phyloP scores from a whole-genome alignment of 2,797 vertebrate genomes.

The Anniella stebbinsi region DNA sequence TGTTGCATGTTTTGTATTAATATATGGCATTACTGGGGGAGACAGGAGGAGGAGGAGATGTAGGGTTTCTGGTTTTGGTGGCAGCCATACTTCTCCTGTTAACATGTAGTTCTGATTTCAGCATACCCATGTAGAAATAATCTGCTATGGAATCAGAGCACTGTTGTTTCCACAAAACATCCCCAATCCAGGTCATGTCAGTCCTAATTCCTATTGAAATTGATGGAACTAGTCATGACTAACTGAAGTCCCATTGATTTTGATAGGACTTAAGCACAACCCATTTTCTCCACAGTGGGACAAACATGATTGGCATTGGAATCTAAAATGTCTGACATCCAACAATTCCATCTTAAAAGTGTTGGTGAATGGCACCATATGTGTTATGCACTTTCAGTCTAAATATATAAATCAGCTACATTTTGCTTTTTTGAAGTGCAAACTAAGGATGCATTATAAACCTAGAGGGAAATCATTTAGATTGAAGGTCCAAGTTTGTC shows the following conservation, averaged over 20 bases:
- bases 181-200: not conserved
- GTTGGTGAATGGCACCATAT: not conserved
- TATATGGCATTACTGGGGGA: no score
- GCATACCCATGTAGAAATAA: not conserved
- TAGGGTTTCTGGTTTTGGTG: no score
- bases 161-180: not conserved
- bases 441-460: not conserved
- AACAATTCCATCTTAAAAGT: not conserved
- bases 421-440: not conserved
- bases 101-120: not conserved
- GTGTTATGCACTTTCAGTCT: not conserved
- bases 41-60: no score
- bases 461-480: conserved; percentile 31
- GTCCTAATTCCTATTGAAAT: not conserved
- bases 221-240: no score
- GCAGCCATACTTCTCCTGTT: not conserved
- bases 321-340: not conserved
- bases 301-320: not conserved
- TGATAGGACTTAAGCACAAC: not conserved
- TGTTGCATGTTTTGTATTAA: no score
- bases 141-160: not conserved
- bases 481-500: conserved; percentile 36
- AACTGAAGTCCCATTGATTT: not conserved
- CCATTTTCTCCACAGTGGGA: not conserved
- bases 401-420: not conserved